Base-by-base conservation (phyloP, 2,888 invertebrate genomes). In the Caenorhabditis imperialis region DNA sequence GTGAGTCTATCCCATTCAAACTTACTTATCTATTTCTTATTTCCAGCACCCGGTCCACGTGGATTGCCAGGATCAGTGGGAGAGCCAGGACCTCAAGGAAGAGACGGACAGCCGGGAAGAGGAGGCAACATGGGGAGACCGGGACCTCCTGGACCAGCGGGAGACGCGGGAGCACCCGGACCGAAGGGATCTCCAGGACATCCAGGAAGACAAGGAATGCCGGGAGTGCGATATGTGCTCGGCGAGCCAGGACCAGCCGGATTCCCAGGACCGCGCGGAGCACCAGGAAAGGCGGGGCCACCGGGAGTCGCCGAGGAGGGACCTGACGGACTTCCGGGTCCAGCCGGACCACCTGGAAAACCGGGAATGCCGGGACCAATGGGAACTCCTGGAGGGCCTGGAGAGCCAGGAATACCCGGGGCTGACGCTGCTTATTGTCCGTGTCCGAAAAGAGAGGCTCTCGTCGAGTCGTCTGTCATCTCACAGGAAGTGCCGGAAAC, bases 301-400 rank as follows among this genome's bases (percentile, higher is more conserved):
- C 53, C 63, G 0, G 81, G 81, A 62, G 78, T 78, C 14, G 81
- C 81, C 8, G 81, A 81, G 70, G 81, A 81, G 53, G 81, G 81
- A 50, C 81, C 81, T 2, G 81, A 81, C 51, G 81, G 81, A 25
- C 55, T 81, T 14, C 81, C 81, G 10, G 81, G 81, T 33, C 78
- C 79, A 20, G 74, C 61, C 2, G 81, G 81, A 54, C 69, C 74
- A 10, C 70, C 79, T 20, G 81, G 81, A 57, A 75, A 67, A 53
- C 73, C 75, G 14, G 81, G 81, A 71, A 75, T 78, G 71, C 78
- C 79, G 0, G 81, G 81, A 47, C 61, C 76, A 23, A 54, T 74
- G 58, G 81, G 81, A 57, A 69, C 71, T 33, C 75, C 79, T 8
- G 81, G 81, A 57, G 51, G 57, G 37, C 65, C 75, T 20, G 79